Evolutionary conservation across 2,888 invertebrate genomes (phyloP).

Genomic region (Tachina fera): DNA sequence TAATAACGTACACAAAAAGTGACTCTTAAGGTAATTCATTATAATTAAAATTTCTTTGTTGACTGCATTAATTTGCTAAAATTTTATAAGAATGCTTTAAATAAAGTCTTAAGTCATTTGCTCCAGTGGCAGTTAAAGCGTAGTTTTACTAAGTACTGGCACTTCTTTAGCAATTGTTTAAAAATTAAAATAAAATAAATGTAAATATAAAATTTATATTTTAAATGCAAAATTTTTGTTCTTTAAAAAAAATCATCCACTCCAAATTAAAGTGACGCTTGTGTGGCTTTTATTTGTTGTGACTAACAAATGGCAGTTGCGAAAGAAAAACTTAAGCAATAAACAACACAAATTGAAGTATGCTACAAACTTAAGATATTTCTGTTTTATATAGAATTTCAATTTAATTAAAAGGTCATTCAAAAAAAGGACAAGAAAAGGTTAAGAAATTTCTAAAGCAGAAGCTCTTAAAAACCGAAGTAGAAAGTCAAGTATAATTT

Average conservation of each 20-base stretch:
- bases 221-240: neutral
- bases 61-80: too few species aligned
- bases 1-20: too few species aligned
- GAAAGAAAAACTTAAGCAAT: neutral
- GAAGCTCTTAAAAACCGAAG: neutral
- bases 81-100: too few species aligned
- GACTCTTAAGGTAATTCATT: too few species aligned
- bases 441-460: neutral
- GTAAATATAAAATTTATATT: too few species aligned
- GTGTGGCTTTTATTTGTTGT: neutral
- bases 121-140: too few species aligned
- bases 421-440: neutral
- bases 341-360: neutral
- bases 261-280: slow-evolving; percentile 22
- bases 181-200: too few species aligned
- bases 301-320: slow-evolving; percentile 3
- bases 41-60: too few species aligned
- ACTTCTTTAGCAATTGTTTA: too few species aligned
- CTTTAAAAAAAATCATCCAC: neutral
- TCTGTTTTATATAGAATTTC: neutral
- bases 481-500: neutral
- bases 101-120: too few species aligned
- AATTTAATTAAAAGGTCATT: slow-evolving; percentile 48
- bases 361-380: neutral
- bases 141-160: too few species aligned